Evolutionary conservation across 2,797 vertebrate species (phyloP).

Genomic region (Hemibagrus guttatus): DNA sequence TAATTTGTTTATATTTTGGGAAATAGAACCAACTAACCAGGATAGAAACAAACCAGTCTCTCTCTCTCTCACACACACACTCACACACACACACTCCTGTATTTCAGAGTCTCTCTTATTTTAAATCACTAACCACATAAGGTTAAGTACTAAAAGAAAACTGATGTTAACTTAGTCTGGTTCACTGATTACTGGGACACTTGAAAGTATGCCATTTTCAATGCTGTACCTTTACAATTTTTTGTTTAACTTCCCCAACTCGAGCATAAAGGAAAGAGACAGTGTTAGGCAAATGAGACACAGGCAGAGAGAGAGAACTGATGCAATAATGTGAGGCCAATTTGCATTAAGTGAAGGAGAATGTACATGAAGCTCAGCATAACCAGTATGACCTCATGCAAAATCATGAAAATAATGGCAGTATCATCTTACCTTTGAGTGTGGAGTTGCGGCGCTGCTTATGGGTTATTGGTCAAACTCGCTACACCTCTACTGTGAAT

Average conservation of each 20-base stretch:
- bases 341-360: constrained; percentile 59
- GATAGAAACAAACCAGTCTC: neutral
- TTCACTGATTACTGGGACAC: neutral
- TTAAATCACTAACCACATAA: neutral
- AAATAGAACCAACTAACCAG: neutral
- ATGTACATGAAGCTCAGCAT: constrained; percentile 43
- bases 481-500: neutral
- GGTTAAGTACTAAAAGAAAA: neutral
- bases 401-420: constrained; percentile 46
- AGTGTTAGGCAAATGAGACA: constrained; percentile 46
- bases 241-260: neutral
- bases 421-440: constrained; percentile 5
- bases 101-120: neutral
- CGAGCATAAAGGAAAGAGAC: constrained; percentile 3
- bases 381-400: constrained; percentile 50
- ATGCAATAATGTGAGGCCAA: constrained; percentile 31
- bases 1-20: neutral
- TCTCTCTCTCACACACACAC: too few species aligned
- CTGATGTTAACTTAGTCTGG: neutral
- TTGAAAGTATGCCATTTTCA: neutral
- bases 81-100: neutral
- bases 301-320: constrained; percentile 39
- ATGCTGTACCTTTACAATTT: neutral
- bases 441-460: neutral
- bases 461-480: neutral